A percentile compares a stretch with the other conserved stretches of the same genome.
phyloP scores from a whole-genome alignment of 2,797 vertebrate genomes.

The Epinephelus awoara region DNA sequence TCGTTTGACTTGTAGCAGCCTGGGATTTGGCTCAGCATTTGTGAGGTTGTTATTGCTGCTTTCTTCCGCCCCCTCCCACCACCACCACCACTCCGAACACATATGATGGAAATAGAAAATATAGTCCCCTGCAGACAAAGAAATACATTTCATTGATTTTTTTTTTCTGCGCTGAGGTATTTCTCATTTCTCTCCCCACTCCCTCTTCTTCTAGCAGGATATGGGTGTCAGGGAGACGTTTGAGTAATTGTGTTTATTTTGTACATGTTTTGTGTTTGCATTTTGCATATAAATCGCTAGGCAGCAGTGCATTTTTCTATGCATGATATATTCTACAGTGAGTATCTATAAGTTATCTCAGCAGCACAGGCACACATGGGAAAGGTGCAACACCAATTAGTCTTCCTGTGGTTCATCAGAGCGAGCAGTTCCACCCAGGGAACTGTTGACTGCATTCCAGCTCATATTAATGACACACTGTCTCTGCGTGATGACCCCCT shows the following conservation, averaged over 20 bases:
- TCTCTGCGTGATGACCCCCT: slow-evolving; percentile 48
- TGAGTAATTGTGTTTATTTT: slow-evolving; percentile 49
- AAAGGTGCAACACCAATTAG: slow-evolving; percentile 74
- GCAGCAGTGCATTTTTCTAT: slow-evolving; percentile 20
- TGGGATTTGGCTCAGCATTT: slow-evolving; percentile 54
- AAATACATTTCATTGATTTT: slow-evolving; percentile 68
- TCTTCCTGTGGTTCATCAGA: slow-evolving; percentile 65
- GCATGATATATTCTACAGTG: slow-evolving; percentile 30
- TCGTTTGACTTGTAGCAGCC: slow-evolving; percentile 36
- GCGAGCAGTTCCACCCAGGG: slow-evolving; percentile 49
- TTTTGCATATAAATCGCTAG: slow-evolving; percentile 50
- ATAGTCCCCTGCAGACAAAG: slow-evolving; percentile 57
- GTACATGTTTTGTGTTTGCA: neutral
- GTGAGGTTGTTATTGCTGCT: slow-evolving; percentile 47
- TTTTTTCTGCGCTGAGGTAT: slow-evolving; percentile 29
- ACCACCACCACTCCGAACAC: slow-evolving; percentile 25
- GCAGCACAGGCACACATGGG: slow-evolving; percentile 49
- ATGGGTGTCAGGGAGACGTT: neutral
- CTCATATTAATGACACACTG: slow-evolving; percentile 61
- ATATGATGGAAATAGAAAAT: slow-evolving; percentile 48
- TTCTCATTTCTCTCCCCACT: slow-evolving; percentile 29
- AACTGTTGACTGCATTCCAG: slow-evolving; percentile 53
- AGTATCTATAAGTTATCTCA: slow-evolving; percentile 66
- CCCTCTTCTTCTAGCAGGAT: slow-evolving; percentile 1
- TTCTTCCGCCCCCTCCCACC: slow-evolving; percentile 2